phyloP scores from a whole-genome alignment of 2,888 invertebrate genomes.

The Tetranychus piercei region DNA sequence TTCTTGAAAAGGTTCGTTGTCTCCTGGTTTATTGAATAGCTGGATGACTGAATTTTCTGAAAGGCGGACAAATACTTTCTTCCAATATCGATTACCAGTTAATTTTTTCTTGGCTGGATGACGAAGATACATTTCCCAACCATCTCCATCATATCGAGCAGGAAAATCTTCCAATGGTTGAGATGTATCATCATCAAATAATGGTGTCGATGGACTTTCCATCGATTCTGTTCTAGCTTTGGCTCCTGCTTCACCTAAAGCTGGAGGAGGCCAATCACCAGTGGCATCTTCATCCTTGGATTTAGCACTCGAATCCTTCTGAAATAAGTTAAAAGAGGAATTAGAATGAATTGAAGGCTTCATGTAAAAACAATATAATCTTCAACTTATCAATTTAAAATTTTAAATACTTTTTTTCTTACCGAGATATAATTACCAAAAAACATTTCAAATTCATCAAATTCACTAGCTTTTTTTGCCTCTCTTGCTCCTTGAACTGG shows the following conservation, averaged over 20 bases:
- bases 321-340: neutral
- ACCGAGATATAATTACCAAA: conserved; percentile 9
- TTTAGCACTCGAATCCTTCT: neutral
- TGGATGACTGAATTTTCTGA: conserved; percentile 59
- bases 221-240: conserved; percentile 39
- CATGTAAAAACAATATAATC: neutral
- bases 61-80: conserved; percentile 73
- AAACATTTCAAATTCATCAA: conserved; percentile 21
- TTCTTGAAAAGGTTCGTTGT: conserved; percentile 86
- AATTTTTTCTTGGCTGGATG: conserved; percentile 93
- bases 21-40: conserved; percentile 57
- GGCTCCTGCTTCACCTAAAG: conserved; percentile 33
- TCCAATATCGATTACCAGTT: conserved; percentile 70
- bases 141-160: conserved; percentile 56
- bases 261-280: conserved; percentile 29
- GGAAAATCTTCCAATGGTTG: conserved; percentile 81
- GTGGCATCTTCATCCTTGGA: conserved; percentile 28
- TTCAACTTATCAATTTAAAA: too few species aligned
- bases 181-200: conserved; percentile 82
- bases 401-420: neutral
- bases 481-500: neutral
- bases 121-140: conserved; percentile 89
- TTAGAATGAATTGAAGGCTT: neutral
- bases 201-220: conserved; percentile 74
- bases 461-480: conserved; percentile 8